Base-by-base conservation (phyloP, 1,140 invertebrate species). In the Patella vulgata region DNA sequence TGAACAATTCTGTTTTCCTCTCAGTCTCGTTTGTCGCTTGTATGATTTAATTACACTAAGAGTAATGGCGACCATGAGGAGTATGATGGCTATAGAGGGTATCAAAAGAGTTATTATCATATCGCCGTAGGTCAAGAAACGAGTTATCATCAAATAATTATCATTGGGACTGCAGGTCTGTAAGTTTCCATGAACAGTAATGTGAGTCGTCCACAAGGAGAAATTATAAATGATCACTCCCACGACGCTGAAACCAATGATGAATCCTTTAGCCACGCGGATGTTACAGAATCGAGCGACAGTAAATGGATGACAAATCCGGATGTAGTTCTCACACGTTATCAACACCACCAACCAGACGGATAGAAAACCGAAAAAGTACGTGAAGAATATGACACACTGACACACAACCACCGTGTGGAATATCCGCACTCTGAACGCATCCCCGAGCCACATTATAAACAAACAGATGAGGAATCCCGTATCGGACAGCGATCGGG, bases 11-110 rank as follows among this genome's bases (percentile, higher is more conserved):
- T 27, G 88, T 88, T 25, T 86, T 69, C 28, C 30, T 14, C 47
- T 21, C n/a, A 56, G 43, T 23, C 61, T 43, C 0, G 48, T 55
- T 42, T 68, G 72, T 19, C 66, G 39, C n/a, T 61, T 65, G 36
- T 66, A 46, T 2, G 66, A 63, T 31, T 63, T 63, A 36, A 70
- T 43, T 12, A 71, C 50, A 27, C 65, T 72, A 64, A 62, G 66
- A n/a, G 83, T 86, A 47, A 89, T 89, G 81, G 87, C 85, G 0
- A 84, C 81, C 73, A 89, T 88, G 84, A 89, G 87, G 47, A 86
- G 75, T 42, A 88, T 79, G 57, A 89, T 88, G 21, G 87, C 73
- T 2, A 87, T 74, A 0, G 88, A 74, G 0, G 88, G 88, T 0
- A 84, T 73, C 28, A 88, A 83, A 0, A 89, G 76, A 12, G 87